phyloP scores from a whole-genome alignment of 2,797 vertebrate species.

The Lophotriccus pileatus region DNA sequence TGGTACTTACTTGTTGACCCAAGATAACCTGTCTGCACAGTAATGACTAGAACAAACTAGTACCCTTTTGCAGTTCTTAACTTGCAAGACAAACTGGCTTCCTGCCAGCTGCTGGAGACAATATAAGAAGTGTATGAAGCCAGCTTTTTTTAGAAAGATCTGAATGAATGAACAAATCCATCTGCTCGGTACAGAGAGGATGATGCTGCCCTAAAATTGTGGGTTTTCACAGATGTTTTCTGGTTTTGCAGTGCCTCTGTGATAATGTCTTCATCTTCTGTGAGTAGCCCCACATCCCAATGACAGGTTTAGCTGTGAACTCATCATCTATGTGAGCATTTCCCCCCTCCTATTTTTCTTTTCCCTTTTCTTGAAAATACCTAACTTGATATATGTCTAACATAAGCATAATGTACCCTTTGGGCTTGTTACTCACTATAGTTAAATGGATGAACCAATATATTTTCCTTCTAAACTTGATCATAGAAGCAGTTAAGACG shows the following conservation, averaged over 20 bases:
- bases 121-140: not conserved
- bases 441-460: not conserved
- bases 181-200: not conserved
- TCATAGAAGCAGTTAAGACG: not conserved
- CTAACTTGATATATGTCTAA: not conserved
- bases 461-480: not conserved
- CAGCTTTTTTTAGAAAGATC: accelerated
- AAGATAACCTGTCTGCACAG: accelerated
- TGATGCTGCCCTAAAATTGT: not conserved
- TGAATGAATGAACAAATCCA: not conserved
- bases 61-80: not conserved
- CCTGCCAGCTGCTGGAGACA: not conserved
- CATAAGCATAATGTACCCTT: not conserved
- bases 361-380: not conserved
- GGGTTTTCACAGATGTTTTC: not conserved
- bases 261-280: not conserved
- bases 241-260: not conserved
- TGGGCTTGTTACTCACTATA: not conserved
- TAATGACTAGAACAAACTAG: not conserved
- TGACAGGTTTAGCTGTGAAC: not conserved
- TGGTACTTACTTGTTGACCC: not conserved
- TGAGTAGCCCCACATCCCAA: not conserved
- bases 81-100: not conserved
- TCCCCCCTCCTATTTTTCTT: not conserved
- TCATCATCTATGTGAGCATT: accelerated